Evolutionary conservation across 2,113 vertebrate genomes (phyloP).

Genomic region (Corvus cornix): DNA sequence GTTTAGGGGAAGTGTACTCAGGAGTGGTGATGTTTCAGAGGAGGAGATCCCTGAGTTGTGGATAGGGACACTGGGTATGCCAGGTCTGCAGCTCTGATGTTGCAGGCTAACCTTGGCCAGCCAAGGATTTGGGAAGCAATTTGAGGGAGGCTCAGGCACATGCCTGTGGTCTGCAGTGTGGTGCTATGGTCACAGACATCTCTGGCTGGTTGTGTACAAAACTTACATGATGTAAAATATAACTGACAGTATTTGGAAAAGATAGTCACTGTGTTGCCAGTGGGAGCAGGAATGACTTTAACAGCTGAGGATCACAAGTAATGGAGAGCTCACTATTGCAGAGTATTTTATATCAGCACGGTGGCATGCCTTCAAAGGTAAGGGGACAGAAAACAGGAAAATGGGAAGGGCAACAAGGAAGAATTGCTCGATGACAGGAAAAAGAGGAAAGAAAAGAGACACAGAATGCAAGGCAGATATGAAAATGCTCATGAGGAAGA

Average conservation of each 20-base stretch:
- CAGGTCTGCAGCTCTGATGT: background rate
- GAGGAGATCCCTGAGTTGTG: background rate
- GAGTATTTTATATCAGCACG: background rate
- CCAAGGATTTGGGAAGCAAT: accelerated
- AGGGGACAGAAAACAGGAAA: background rate
- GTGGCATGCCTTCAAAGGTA: background rate
- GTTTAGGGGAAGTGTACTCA: background rate
- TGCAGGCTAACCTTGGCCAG: background rate
- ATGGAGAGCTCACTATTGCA: background rate
- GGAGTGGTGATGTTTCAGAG: background rate
- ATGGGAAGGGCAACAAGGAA: background rate
- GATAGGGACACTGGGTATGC: background rate
- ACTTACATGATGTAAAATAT: background rate
- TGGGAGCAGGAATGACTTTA: background rate
- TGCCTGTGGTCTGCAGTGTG: background rate
- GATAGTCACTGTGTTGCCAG: background rate
- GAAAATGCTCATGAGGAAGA: background rate
- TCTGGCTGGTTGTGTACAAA: background rate
- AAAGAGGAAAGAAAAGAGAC: background rate
- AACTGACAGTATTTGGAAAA: background rate
- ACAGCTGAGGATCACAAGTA: background rate
- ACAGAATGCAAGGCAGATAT: background rate
- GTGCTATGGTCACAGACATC: background rate
- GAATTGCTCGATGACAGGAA: background rate
- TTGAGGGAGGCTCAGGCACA: background rate